phyloP scores from a whole-genome alignment of 1,140 invertebrate species.

The Tetragonula clypearis region DNA sequence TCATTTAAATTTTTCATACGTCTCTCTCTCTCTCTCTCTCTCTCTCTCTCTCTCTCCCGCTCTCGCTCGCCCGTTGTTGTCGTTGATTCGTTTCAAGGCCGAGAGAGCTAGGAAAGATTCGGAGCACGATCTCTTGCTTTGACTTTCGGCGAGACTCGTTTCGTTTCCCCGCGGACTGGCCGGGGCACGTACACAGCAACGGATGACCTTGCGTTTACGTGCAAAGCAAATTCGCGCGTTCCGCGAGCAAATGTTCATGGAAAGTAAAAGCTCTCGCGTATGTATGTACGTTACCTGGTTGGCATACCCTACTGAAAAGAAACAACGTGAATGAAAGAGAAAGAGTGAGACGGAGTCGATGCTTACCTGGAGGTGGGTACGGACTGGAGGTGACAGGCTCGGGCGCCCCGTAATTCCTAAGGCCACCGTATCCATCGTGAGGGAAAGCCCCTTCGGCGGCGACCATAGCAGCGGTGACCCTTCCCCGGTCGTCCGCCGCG shows the following conservation, averaged over 20 bases:
- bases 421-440: conserved; percentile 87
- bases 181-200: conserved; percentile 1
- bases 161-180: background rate
- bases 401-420: conserved; percentile 88
- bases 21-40: background rate
- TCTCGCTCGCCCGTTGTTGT: too few relatives aligned
- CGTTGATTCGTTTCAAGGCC: background rate
- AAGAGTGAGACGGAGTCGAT: conserved; percentile 49
- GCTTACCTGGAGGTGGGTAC: conserved; percentile 90
- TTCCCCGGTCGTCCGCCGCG: conserved; percentile 85
- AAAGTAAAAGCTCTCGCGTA: background rate
- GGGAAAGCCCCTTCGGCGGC: conserved; percentile 88
- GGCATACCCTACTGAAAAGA: background rate
- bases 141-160: background rate
- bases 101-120: background rate
- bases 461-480: conserved; percentile 84
- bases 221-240: background rate
- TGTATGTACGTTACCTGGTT: background rate
- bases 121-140: conserved; percentile 23
- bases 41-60: too few relatives aligned
- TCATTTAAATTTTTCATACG: background rate
- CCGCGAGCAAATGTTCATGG: too few relatives aligned
- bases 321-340: background rate
- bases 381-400: conserved; percentile 90
- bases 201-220: background rate